phyloP scores from a whole-genome alignment of 2,888 invertebrate genomes.

The Trichogramma dendrolimi region DNA sequence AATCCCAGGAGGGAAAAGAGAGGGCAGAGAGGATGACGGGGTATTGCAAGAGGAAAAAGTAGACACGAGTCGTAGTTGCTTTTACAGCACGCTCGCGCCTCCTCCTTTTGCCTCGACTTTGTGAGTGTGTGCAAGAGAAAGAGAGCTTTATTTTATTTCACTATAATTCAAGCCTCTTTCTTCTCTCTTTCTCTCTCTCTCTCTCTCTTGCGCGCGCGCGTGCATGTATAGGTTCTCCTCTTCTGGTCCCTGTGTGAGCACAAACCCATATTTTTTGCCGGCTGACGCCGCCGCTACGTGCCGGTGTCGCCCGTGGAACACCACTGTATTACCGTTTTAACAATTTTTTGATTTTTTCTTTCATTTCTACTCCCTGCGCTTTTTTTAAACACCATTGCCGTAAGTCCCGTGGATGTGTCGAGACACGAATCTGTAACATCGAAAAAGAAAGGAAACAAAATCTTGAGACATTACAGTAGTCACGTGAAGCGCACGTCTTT shows the following conservation, averaged over 20 bases:
- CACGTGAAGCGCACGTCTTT: too few species aligned
- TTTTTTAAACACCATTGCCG: background rate
- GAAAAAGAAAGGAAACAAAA: too few species aligned
- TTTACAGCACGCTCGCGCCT: slow-evolving; percentile 4
- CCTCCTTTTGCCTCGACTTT: slow-evolving; percentile 4
- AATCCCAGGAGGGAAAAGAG: background rate
- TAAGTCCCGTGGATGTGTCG: background rate
- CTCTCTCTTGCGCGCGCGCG: background rate
- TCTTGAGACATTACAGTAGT: too few species aligned
- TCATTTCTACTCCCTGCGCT: background rate
- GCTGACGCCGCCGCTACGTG: slow-evolving; percentile 10
- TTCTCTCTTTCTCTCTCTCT: background rate
- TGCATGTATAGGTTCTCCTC: too few species aligned
- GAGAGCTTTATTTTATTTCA: slow-evolving; percentile 30
- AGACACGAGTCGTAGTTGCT: slow-evolving; percentile 8
- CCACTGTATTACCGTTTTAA: slow-evolving; percentile 16
- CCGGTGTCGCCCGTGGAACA: background rate
- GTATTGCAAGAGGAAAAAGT: background rate
- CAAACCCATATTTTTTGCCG: slow-evolving; percentile 17
- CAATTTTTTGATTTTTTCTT: slow-evolving; percentile 10
- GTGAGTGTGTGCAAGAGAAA: too few species aligned
- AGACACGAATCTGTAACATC: too few species aligned
- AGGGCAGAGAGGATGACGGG: background rate
- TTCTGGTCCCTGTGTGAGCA: too few species aligned
- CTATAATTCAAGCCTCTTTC: slow-evolving; percentile 28